phyloP scores from a whole-genome alignment of 2,797 vertebrate species.

The Haliaeetus albicilla region DNA sequence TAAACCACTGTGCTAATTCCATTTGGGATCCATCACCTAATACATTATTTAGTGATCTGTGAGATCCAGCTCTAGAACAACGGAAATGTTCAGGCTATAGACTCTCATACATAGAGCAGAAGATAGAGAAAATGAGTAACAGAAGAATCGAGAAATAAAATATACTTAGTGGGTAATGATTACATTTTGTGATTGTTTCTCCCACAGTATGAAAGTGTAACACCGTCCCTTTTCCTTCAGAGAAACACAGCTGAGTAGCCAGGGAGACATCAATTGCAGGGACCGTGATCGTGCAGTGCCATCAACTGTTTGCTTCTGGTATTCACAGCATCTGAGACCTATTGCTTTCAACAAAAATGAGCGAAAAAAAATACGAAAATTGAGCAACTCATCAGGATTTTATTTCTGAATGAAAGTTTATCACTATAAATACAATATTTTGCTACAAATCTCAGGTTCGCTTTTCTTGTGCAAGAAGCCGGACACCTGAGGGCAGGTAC shows the following conservation, averaged over 20 bases:
- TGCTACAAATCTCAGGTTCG: background rate
- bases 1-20: background rate
- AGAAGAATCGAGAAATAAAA: background rate
- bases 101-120: background rate
- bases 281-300: constrained; percentile 25
- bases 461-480: background rate
- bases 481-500: background rate
- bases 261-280: background rate
- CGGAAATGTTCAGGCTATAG: background rate
- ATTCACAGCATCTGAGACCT: background rate
- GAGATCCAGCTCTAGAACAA: background rate
- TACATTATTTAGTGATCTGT: background rate
- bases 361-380: background rate
- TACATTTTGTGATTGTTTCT: background rate
- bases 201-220: background rate
- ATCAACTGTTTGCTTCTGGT: constrained; percentile 12
- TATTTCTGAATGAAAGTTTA: background rate
- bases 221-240: background rate
- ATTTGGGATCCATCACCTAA: background rate
- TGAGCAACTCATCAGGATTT: background rate
- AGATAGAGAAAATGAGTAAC: background rate
- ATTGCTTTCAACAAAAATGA: background rate
- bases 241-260: background rate
- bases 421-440: background rate
- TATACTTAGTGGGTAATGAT: fast-evolving